phyloP scores from a whole-genome alignment of 2,888 invertebrate genomes.

The Leptogaster cylindrica region DNA sequence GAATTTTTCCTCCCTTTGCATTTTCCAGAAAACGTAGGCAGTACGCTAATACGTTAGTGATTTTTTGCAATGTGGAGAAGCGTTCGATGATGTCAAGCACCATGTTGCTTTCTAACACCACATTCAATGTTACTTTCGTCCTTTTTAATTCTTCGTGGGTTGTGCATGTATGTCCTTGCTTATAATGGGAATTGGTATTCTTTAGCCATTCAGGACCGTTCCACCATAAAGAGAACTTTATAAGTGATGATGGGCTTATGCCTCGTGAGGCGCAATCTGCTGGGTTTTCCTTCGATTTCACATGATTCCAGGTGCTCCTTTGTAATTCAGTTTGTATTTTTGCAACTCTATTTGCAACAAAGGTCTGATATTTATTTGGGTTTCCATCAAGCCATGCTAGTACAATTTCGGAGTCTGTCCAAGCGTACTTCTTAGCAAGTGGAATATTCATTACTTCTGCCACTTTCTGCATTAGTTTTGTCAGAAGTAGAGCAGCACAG shows the following conservation, averaged over 20 bases:
- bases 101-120: not conserved
- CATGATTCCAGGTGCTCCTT: not conserved
- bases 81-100: not conserved
- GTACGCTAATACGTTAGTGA: not conserved
- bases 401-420: not conserved
- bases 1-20: not conserved
- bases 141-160: not conserved
- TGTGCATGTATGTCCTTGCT: not conserved
- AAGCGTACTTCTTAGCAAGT: not conserved
- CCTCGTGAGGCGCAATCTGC: not conserved
- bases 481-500: not conserved
- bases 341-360: not conserved
- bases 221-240: not conserved
- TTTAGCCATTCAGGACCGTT: not conserved
- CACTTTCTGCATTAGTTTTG: not conserved
- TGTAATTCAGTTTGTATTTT: not conserved
- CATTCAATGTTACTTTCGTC: not conserved
- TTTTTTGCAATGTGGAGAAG: not conserved
- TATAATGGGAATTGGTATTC: not conserved
- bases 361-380: not conserved
- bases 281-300: not conserved
- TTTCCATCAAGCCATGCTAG: not conserved
- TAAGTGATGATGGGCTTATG: not conserved
- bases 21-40: not conserved
- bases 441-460: not conserved